A percentile compares a stretch with the other conserved stretches of the same genome.
phyloP scores from a whole-genome alignment of 1,140 invertebrate genomes.

The Contarinia nasturtii region DNA sequence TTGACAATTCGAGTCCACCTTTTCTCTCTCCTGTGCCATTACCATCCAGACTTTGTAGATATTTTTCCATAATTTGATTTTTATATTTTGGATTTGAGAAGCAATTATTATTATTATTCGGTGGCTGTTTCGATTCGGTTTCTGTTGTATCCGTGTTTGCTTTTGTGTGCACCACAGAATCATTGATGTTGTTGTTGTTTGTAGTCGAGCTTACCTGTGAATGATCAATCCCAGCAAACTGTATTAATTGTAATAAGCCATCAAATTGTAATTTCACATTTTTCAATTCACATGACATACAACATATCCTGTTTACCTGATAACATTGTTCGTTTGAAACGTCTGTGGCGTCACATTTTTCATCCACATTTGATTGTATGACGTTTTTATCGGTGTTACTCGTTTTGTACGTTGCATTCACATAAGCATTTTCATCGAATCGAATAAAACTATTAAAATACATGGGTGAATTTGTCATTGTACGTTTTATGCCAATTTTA shows the following conservation, averaged over 20 bases:
- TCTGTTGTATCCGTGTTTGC: not conserved
- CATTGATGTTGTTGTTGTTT: not conserved
- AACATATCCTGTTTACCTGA: no score
- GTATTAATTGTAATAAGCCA: no score
- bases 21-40: constrained; percentile 21
- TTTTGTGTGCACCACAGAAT: not conserved
- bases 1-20: constrained; percentile 28
- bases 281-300: no score
- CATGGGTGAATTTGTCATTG: not conserved
- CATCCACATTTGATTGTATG: no score
- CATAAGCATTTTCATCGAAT: no score
- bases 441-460: no score
- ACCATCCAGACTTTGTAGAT: constrained; percentile 21
- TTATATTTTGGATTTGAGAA: constrained; percentile 26
- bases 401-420: no score
- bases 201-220: constrained; percentile 1
- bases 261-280: not conserved
- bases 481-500: not conserved
- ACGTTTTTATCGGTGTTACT: no score
- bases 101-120: constrained; percentile 1
- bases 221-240: not conserved
- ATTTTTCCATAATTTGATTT: constrained; percentile 35
- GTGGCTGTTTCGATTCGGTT: not conserved
- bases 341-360: no score
- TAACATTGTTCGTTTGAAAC: no score